Conservation (phyloP, 2,113 vertebrate species). For the Sphaerodactylus townsendi region DNA sequence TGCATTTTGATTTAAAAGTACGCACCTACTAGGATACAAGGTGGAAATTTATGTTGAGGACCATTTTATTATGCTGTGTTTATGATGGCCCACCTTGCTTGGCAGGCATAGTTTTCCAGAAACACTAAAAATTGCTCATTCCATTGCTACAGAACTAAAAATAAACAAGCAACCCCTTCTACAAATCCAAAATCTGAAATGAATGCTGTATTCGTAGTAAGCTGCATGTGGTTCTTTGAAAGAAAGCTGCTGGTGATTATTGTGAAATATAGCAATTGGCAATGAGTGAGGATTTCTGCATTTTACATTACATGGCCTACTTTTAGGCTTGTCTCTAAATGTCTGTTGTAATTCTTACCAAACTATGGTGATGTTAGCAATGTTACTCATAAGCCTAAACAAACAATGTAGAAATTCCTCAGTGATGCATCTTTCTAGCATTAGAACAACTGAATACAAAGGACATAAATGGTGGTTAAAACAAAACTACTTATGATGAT, state of each 20-base stretch:
- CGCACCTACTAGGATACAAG: background rate
- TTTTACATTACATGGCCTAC: constrained; percentile 17
- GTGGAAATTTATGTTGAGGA: background rate
- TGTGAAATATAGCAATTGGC: background rate
- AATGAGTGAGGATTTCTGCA: background rate
- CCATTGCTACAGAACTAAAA: background rate
- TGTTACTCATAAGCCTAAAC: constrained; percentile 37
- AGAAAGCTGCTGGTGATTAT: constrained; percentile 12
- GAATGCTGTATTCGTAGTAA: background rate
- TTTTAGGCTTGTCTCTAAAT: background rate
- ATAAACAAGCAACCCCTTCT: background rate
- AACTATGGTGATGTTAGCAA: constrained; percentile 1
- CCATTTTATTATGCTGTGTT: background rate
- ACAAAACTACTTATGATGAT: constrained; percentile 53
- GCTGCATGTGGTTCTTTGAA: background rate
- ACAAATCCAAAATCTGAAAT: background rate
- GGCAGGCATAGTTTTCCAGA: background rate
- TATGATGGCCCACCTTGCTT: background rate
- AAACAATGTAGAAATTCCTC: constrained; percentile 45
- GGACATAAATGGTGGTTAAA: constrained; percentile 38
- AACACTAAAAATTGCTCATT: background rate
- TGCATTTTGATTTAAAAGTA: background rate
- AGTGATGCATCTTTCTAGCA: constrained; percentile 6
- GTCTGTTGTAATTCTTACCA: background rate
- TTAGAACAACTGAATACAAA: constrained; percentile 10